Evolutionary conservation across 2,797 vertebrate genomes (phyloP).

Genomic region (Percopsis omiscomaycus): DNA sequence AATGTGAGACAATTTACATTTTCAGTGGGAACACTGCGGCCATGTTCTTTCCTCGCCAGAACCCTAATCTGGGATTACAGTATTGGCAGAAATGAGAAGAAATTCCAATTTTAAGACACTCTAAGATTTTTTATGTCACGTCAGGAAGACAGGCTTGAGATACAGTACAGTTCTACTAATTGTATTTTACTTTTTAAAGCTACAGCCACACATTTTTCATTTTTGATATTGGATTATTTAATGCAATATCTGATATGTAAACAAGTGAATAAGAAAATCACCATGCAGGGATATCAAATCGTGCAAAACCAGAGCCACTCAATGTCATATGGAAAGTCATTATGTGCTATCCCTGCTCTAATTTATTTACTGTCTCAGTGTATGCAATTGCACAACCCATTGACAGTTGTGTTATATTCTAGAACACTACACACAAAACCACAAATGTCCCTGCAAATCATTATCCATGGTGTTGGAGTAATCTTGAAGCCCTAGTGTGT

Average conservation of each 20-base stretch:
- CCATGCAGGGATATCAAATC: no score
- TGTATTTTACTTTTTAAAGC: background rate
- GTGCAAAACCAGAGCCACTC: background rate
- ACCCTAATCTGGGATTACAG: background rate
- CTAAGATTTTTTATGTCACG: conserved; percentile 9
- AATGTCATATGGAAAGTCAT: background rate
- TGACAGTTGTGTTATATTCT: background rate
- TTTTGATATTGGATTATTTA: no score
- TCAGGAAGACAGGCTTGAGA: background rate
- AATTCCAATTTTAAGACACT: background rate
- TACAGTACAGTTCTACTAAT: background rate
- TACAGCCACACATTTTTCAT: background rate
- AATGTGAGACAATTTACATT: background rate
- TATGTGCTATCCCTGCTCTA: conserved; percentile 1
- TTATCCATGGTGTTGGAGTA: conserved; percentile 15
- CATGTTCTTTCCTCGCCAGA: background rate
- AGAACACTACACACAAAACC: no score
- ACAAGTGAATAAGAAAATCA: no score
- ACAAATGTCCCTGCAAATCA: no score
- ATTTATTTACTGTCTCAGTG: conserved; percentile 12
- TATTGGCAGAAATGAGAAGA: background rate
- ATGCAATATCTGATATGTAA: no score
- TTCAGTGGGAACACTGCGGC: background rate
- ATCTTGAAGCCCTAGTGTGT: conserved; percentile 30
- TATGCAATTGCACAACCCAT: background rate